These are phyloP conservation scores for Sphenopsis melanotis DNA, from an alignment of 2,797 vertebrate genomes.

Conservation along the genomic window DNA sequence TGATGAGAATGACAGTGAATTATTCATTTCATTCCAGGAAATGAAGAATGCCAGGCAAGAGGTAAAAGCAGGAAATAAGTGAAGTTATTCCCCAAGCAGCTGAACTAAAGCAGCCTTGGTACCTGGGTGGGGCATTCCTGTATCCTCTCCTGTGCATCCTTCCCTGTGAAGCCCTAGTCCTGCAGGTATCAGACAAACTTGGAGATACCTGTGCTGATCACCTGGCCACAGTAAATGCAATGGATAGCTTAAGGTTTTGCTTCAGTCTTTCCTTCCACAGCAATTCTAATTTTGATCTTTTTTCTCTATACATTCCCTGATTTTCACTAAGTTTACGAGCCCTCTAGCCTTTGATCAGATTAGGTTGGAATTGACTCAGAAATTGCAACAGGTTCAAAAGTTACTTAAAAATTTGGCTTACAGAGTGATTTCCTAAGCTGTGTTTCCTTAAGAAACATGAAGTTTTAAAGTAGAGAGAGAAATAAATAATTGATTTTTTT, in stretches of 20 bases:
- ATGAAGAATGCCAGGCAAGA: background rate
- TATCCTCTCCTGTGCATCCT: background rate
- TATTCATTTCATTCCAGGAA: background rate
- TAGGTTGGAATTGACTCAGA: background rate
- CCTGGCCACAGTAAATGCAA: background rate
- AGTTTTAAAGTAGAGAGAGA: background rate
- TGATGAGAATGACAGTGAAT: background rate
- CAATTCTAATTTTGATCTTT: background rate
- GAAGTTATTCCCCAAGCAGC: background rate
- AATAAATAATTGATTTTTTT: background rate
- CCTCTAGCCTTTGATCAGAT: background rate
- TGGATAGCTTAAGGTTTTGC: background rate
- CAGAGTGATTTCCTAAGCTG: background rate
- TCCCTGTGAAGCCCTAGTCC: background rate
- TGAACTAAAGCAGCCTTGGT: background rate
- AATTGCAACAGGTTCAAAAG: background rate
- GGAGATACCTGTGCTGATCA: background rate
- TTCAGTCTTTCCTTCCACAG: background rate
- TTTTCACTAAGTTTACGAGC: background rate
- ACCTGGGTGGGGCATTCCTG: background rate
- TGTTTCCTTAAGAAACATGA: background rate
- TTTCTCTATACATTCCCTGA: background rate
- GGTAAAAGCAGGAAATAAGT: background rate
- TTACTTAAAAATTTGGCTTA: background rate
- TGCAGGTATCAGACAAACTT: background rate